phyloP scores from a whole-genome alignment of 2,888 invertebrate genomes.

The Nycteola revayana region DNA sequence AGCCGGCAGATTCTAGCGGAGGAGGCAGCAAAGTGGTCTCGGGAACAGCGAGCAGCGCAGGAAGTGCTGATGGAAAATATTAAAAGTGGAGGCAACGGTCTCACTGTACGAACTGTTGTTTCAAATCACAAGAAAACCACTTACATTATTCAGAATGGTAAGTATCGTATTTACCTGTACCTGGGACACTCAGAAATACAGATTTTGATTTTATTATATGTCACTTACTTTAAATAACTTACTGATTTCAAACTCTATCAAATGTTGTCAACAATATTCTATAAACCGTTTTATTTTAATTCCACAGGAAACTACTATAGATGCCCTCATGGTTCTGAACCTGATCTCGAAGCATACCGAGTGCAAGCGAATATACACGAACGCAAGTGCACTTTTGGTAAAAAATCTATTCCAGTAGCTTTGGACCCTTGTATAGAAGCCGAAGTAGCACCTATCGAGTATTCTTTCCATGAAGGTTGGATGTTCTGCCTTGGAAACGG shows the following conservation, averaged over 20 bases:
- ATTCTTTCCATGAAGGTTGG: constrained; percentile 74
- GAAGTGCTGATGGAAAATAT: constrained; percentile 76
- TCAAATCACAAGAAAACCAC: constrained; percentile 51
- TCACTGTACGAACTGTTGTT: constrained; percentile 68
- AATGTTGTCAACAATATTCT: too few relatives aligned
- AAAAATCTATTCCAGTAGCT: constrained; percentile 49
- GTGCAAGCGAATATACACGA: constrained; percentile 73
- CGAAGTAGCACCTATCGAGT: constrained; percentile 73
- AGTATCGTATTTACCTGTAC: too few relatives aligned
- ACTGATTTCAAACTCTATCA: too few relatives aligned
- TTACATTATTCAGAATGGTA: constrained; percentile 73
- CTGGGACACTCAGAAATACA: too few relatives aligned
- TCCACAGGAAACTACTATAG: constrained; percentile 61
- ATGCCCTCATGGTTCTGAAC: constrained; percentile 68
- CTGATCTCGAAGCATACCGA: constrained; percentile 66
- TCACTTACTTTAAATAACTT: too few relatives aligned
- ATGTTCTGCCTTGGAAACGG: constrained; percentile 75
- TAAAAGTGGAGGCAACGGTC: constrained; percentile 71
- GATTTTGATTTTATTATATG: too few relatives aligned
- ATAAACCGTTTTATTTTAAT: too few relatives aligned
- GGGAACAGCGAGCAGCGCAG: constrained; percentile 70
- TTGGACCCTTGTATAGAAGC: constrained; percentile 74
- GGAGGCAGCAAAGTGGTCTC: constrained; percentile 74
- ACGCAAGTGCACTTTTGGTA: constrained; percentile 64
- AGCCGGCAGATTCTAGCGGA: constrained; percentile 72